Conservation (phyloP, 2,888 invertebrate species). For the Cephus pygmeus region DNA sequence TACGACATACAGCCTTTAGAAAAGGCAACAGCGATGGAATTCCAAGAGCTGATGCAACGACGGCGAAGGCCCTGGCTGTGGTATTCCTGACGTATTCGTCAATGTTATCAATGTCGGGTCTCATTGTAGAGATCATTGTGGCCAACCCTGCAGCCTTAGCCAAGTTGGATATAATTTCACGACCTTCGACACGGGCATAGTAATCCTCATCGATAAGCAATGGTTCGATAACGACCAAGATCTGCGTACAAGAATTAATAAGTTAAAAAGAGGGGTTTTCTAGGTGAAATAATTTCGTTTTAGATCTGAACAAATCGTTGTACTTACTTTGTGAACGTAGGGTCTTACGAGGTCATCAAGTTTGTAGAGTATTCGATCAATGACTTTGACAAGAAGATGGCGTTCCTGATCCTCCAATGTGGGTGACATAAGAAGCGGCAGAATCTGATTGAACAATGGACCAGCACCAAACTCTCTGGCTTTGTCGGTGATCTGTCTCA, state of each 20-base stretch:
- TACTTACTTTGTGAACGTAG: conserved; percentile 92
- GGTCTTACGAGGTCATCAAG: conserved; percentile 98
- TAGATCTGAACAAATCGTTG: neutral
- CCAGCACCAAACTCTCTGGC: conserved; percentile 99
- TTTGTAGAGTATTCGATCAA: conserved; percentile 98
- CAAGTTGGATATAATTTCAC: conserved; percentile 98
- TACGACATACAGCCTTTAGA: conserved; percentile 97
- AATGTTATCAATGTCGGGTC: conserved; percentile 99
- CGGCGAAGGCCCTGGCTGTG: conserved; percentile 99
- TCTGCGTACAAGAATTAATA: conserved; percentile 67
- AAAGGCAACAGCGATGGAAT: conserved; percentile 98
- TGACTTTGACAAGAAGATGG: conserved; percentile 98
- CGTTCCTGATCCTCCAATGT: conserved; percentile 99
- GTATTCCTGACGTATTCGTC: conserved; percentile 99
- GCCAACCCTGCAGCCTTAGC: conserved; percentile 99
- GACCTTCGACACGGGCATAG: conserved; percentile 98
- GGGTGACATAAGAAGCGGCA: conserved; percentile 99
- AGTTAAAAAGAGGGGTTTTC: neutral
- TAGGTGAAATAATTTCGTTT: conserved; percentile 5
- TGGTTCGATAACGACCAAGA: conserved; percentile 98
- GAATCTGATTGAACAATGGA: conserved; percentile 97
- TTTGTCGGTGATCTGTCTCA: conserved; percentile 98
- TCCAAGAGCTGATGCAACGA: conserved; percentile 98
- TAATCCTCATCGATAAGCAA: conserved; percentile 99
- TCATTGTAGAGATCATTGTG: conserved; percentile 99